These are phyloP conservation scores for Heliothis subflexa DNA, from an alignment of 1,140 invertebrate species.

Conservation along the genomic window DNA sequence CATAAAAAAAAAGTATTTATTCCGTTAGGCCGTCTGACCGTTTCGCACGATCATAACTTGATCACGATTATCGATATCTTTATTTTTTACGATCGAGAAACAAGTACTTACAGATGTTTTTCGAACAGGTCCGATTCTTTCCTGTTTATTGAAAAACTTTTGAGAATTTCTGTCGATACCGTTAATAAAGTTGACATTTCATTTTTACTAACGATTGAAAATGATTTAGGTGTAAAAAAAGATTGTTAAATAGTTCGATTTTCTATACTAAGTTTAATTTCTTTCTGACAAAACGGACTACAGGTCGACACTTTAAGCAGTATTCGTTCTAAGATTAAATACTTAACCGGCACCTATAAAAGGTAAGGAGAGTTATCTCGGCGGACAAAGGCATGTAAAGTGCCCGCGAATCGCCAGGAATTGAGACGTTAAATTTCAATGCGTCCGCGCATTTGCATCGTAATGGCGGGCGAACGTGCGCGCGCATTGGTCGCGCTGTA, in stretches of 20 bases:
- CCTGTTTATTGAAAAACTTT: not conserved
- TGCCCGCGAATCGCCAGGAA: slow-evolving; percentile 42
- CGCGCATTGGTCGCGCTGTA: slow-evolving; percentile 52
- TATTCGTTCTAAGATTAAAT: slow-evolving; percentile 13
- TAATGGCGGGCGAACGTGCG: slow-evolving; percentile 54
- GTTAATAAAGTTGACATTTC: no score
- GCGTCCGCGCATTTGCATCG: slow-evolving; percentile 49
- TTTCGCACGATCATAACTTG: not conserved
- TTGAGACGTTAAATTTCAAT: slow-evolving; percentile 62
- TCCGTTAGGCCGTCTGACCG: not conserved
- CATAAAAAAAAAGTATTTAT: not conserved
- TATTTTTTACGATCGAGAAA: not conserved
- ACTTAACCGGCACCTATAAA: slow-evolving; percentile 32
- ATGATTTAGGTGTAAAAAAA: no score
- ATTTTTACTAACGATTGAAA: no score
- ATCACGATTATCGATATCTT: slow-evolving; percentile 18
- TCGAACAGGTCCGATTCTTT: not conserved
- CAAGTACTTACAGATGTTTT: not conserved
- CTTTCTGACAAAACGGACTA: not conserved
- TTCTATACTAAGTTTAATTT: no score
- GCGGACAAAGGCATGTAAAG: slow-evolving; percentile 51
- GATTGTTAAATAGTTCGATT: no score
- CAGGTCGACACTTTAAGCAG: slow-evolving; percentile 10
- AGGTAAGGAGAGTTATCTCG: slow-evolving; percentile 32
- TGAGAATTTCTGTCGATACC: no score